Base-by-base conservation (phyloP, 2,797 vertebrate species). In the Allobates femoralis region DNA sequence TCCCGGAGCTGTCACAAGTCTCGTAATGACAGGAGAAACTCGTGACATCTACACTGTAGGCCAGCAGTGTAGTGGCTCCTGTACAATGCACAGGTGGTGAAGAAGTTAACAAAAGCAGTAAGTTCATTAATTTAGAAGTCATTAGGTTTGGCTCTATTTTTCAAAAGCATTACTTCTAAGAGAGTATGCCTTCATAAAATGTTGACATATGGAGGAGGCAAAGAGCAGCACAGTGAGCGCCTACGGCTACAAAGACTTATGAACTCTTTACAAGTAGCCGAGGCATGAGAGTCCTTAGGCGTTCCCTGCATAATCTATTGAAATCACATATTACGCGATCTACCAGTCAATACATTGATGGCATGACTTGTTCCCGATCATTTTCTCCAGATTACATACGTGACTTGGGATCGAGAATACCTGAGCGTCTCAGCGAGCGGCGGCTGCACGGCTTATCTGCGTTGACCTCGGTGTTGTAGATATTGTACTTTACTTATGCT, bases 401-500 rank as follows among this genome's bases (percentile, higher is more conserved):
- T 26, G 80, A 30, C 64, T 28, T 32, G 30, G 3, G 50, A 71
- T 23, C 11, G 50, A 34, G 19, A 73, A 73, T 58, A 82, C 80
- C 80, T 41, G 66, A 79, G 84, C 14, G 19, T 37, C 84, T 79
- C 12, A 12, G 32, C 23, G 28, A 55, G 23, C 32, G 46, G 55
- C 12, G 53, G 81, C 37, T 19, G 15, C 69, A 62, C 37, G 23
- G 2, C 71, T 84, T 83, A 73, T 75, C 81, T 15, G 41, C 34
- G 78, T 18, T 26, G 85, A 89, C 84, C 87, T 23, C 41, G 79
- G 64, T 28, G 69, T 75, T 46, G 16, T 79, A 67, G 86, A 77
- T 88, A 85, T 46, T 89, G 89, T 78, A 56, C 60, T 82, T 85
- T 26, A 85, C 85, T 30, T 82, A 58, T 69, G 88, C 85, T 87